A percentile compares a stretch with the other conserved stretches of the same genome.
Conservation (phyloP, 1,140 invertebrate species). For the Brachionus angularis region DNA sequence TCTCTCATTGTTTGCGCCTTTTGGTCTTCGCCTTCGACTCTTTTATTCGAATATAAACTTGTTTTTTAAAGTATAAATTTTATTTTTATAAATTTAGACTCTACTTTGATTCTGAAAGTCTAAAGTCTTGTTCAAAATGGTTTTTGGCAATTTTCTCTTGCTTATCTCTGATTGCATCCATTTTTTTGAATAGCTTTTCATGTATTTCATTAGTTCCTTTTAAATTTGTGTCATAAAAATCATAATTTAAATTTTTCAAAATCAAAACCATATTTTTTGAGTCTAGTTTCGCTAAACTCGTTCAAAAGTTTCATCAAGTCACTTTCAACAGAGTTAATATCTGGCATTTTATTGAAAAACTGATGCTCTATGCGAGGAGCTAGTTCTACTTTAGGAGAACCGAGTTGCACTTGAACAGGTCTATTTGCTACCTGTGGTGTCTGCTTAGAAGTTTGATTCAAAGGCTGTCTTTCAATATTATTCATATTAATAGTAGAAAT, state of each 20-base stretch:
- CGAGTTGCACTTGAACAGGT: not conserved
- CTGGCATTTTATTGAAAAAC: constrained; percentile 38
- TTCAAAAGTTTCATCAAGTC: constrained; percentile 36
- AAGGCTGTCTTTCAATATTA: not conserved
- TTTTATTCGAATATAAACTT: constrained; percentile 9
- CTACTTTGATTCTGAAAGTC: constrained; percentile 28
- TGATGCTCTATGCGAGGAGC: constrained; percentile 9
- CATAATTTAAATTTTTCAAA: too few species aligned
- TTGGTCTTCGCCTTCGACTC: constrained; percentile 38
- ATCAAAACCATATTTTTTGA: constrained; percentile 44
- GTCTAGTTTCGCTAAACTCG: constrained; percentile 38
- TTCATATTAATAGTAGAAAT: too few species aligned
- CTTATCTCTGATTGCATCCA: constrained; percentile 39
- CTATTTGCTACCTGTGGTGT: not conserved
- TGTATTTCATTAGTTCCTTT: constrained; percentile 41
- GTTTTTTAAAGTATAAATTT: not conserved
- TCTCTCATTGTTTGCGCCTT: constrained; percentile 41
- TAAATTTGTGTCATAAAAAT: not conserved
- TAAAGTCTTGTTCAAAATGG: constrained; percentile 37
- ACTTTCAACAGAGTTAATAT: constrained; percentile 35
- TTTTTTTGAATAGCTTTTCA: constrained; percentile 43
- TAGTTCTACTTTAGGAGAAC: constrained; percentile 3
- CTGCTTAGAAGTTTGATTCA: not conserved
- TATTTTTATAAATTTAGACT: not conserved
- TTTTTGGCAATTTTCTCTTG: constrained; percentile 41